Base-by-base conservation (phyloP, 2,888 invertebrate species). In the Drosophila tanythrix region DNA sequence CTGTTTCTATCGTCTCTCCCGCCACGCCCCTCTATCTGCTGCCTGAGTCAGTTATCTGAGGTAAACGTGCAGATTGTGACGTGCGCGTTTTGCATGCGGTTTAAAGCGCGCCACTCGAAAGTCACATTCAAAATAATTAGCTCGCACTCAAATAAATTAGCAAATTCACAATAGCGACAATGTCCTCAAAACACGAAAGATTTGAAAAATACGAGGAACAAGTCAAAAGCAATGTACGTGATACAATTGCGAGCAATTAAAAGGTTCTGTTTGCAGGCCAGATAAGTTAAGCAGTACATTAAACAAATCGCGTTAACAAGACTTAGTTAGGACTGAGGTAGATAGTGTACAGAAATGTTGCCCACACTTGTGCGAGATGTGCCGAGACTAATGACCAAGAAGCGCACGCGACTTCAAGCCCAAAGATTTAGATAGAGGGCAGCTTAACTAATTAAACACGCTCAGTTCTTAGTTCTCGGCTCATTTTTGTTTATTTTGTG, bases 361-460 rank as follows among this genome's bases (percentile, higher is more conserved):
- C 51, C 51, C 58, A 52, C 52, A 27, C 29, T 27, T 40, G 40
- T 25, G 40, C 21, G 11, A 15, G 25, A 25, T 70, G 48, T 31
- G 38, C 13, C 18, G 29, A 72, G 69, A 81, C 74, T 79, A 65
- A 79, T 77, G 74, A 53, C 58, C 53, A 11, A 35, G 27, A 59
- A 59, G 29, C 63, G 68, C 79, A 80, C 79, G 79, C 79, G 79
- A 80, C 72, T 67, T 51, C 27, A 13, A 25, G 7, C 38, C 59
- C 11, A 58, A 29, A 78, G 79, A 76, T 76, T 65, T 35, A 76
- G 72, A 68, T 78, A 65, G 80, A 62, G 56, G 21, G 38, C 36
- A 63, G 57, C 52, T 68, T 74, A 75, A 48, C 78, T 81, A 80
- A 80, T 80, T 80, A 80, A 80, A 78, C 82, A 81, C 82, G 79